phyloP scores from a whole-genome alignment of 2,113 vertebrate genomes.

The Pimephales promelas region DNA sequence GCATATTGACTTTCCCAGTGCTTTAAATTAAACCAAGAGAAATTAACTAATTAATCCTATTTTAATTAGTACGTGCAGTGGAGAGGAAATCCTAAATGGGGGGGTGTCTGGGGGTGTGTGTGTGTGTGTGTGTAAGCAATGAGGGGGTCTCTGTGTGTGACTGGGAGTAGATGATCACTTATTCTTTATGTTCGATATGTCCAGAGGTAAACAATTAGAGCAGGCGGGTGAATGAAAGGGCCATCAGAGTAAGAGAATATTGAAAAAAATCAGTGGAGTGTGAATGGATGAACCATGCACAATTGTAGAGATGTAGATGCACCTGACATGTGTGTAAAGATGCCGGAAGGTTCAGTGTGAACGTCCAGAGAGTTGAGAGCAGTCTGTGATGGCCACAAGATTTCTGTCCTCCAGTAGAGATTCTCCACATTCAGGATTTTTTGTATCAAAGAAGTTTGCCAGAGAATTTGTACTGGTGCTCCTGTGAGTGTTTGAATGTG shows the following conservation, averaged over 20 bases:
- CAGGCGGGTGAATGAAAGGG: constrained; percentile 16
- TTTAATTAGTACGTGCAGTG: constrained; percentile 33
- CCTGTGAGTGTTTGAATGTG: constrained; percentile 36
- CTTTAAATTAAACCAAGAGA: constrained; percentile 51
- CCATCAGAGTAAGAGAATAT: constrained; percentile 19
- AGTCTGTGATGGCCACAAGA: constrained; percentile 66
- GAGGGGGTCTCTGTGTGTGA: background rate
- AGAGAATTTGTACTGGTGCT: background rate
- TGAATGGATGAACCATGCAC: background rate
- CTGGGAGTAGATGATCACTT: constrained; percentile 19
- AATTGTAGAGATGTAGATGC: constrained; percentile 5
- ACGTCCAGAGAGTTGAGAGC: constrained; percentile 70
- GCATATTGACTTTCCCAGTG: constrained; percentile 53
- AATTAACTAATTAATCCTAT: constrained; percentile 55
- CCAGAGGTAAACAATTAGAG: constrained; percentile 30
- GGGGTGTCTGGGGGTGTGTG: background rate
- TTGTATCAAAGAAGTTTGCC: background rate
- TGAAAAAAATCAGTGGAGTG: background rate
- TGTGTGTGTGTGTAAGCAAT: background rate
- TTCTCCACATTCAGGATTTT: constrained; percentile 33
- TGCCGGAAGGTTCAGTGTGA: constrained; percentile 68
- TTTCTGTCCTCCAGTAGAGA: constrained; percentile 9
- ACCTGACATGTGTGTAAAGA: constrained; percentile 65
- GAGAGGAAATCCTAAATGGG: constrained; percentile 4
- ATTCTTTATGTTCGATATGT: constrained; percentile 9